Conservation (phyloP, 1,140 invertebrate species). For the Tetranychus urticae region DNA sequence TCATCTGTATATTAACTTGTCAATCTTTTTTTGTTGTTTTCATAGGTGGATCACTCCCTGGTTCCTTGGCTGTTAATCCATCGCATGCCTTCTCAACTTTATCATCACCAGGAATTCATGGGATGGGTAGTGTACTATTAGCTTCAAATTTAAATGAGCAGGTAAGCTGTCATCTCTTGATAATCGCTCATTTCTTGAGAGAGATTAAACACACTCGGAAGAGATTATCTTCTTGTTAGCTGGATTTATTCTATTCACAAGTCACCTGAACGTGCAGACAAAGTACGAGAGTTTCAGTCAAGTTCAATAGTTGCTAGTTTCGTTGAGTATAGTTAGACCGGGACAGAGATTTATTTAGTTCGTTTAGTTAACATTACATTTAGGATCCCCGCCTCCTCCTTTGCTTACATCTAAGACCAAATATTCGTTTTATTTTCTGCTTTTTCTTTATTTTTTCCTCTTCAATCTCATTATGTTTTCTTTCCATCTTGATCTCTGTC, state of each 20-base stretch:
- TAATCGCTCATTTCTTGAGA: no score
- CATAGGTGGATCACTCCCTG: neutral
- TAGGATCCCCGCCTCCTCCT: no score
- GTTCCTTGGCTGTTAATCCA: neutral
- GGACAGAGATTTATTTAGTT: neutral
- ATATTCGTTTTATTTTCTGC: neutral
- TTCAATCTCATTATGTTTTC: conserved; percentile 4
- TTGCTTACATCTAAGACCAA: no score
- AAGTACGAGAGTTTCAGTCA: no score
- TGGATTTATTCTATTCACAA: no score
- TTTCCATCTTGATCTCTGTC: conserved; percentile 4
- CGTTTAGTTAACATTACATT: neutral
- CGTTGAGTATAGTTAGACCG: neutral
- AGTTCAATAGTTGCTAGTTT: no score
- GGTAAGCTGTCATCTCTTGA: conserved; percentile 6
- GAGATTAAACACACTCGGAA: no score
- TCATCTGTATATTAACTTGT: neutral
- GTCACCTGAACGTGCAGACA: no score
- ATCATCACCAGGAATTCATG: neutral
- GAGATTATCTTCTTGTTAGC: no score
- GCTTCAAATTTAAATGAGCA: conserved; percentile 15
- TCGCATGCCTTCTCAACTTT: neutral
- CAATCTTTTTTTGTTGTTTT: neutral
- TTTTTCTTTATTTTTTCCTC: conserved; percentile 9
- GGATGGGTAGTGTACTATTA: conserved; percentile 27